Base-by-base conservation (phyloP, 2,888 invertebrate genomes). In the Lagria hirta region DNA sequence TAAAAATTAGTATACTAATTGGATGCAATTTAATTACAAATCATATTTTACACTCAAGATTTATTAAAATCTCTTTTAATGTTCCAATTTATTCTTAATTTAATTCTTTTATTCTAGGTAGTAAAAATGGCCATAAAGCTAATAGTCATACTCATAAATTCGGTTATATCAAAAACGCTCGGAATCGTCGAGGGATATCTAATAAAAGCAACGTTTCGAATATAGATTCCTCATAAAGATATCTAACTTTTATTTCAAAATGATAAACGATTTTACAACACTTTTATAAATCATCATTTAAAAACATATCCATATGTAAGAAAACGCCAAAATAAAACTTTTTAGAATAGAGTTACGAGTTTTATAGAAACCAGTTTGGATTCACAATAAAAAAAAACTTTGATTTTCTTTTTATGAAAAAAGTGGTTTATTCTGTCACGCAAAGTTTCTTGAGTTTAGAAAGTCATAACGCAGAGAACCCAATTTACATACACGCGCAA, bases 221-320 rank as follows among this genome's bases (percentile, higher is more conserved):
- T 43, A 43, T 43, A 43, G 42, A 43, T 43, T 17, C 23, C 29
- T 43, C 42, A 35, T 43, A 43, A 43, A 43, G 42, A 43, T 43
- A 35, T 28, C 24, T 23, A 27, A 34, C 22, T 35, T 43, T 43
- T 43, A 43, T 43, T 43, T 23, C 42, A 23, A 22, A 34, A 43
- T 43, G 35, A 43, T 43, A 43, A 43, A 43, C 42, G 42, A 43
- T 43, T 43, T 43, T 43, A 43, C 35, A 43, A 35, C 42, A 35
- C 42, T 43, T 43, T 43, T 43, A 43, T 43, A 43, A 43, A 43
- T 43, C 42, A 35, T 43, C 35, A 35, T 43, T 43, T 34, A 28
- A 43, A 43, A 43, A 43, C 28, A 28, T 18, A 17, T 21, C 27
- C 34, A 34, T 41, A 34, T 33, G 42, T 26, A 32, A 14, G 21